Evolutionary conservation across 2,888 invertebrate species (phyloP).

Genomic region (Caradrina kadenii): DNA sequence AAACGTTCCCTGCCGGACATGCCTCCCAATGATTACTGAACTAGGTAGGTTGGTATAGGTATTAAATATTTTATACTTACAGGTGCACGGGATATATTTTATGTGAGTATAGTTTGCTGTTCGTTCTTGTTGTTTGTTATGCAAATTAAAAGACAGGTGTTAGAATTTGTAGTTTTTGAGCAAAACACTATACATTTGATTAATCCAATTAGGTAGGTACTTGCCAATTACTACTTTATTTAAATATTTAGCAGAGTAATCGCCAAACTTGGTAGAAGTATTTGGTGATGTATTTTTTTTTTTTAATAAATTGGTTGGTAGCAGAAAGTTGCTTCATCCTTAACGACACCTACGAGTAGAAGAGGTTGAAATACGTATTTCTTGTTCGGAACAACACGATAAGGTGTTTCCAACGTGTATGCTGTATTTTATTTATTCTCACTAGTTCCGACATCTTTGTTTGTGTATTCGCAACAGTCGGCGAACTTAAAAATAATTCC

Average conservation of each 20-base stretch:
- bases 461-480: slow-evolving; percentile 66
- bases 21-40: neutral
- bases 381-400: neutral
- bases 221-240: too few species aligned
- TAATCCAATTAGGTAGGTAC: too few species aligned
- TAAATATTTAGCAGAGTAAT: too few species aligned
- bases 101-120: too few species aligned
- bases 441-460: slow-evolving; percentile 64
- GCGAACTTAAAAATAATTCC: slow-evolving; percentile 81
- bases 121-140: neutral
- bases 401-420: neutral
- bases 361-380: neutral
- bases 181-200: too few species aligned
- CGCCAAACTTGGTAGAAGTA: too few species aligned
- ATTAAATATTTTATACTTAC: neutral
- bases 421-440: slow-evolving; percentile 51
- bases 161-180: too few species aligned
- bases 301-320: neutral
- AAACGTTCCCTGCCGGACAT: slow-evolving; percentile 6
- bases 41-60: neutral
- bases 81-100: neutral
- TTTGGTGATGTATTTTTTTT: neutral
- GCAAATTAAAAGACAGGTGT: neutral
- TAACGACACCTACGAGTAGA: neutral
- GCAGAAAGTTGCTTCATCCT: neutral